Percentiles rank a stretch among this genome's conserved stretches.
Conservation (phyloP, 2,797 vertebrate genomes). For the Semotilus atromaculatus region DNA sequence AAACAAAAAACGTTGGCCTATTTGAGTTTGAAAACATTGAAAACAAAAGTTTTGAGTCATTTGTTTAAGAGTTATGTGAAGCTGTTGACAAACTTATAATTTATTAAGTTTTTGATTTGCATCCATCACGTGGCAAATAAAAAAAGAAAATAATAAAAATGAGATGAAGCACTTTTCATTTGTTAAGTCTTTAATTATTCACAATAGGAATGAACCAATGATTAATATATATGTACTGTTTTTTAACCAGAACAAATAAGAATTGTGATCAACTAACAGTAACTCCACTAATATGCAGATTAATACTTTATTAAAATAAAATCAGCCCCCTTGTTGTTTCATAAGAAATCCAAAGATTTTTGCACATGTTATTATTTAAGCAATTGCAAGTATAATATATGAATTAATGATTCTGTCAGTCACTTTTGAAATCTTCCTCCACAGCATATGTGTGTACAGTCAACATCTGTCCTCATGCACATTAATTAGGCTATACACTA, state of each 20-base stretch:
- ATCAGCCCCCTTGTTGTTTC: background rate
- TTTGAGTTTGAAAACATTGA: background rate
- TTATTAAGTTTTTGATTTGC: background rate
- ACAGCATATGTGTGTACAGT: background rate
- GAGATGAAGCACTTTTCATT: background rate
- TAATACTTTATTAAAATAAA: background rate
- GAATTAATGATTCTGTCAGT: background rate
- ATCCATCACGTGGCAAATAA: background rate
- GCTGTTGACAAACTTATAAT: too few relatives aligned
- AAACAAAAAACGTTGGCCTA: background rate
- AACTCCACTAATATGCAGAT: background rate
- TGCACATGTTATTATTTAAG: background rate
- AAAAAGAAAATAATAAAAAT: background rate
- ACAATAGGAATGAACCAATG: background rate
- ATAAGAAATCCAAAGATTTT: background rate
- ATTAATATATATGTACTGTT: background rate
- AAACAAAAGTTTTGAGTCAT: background rate
- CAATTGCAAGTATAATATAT: background rate
- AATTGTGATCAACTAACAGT: background rate
- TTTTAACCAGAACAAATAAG: background rate
- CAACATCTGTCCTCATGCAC: conserved; percentile 18
- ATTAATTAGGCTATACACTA: conserved; percentile 2
- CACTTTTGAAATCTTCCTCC: background rate
- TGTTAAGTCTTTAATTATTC: background rate
- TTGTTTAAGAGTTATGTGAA: background rate